Base-by-base conservation (phyloP, 1,140 invertebrate species). In the Gryon sp. region DNA sequence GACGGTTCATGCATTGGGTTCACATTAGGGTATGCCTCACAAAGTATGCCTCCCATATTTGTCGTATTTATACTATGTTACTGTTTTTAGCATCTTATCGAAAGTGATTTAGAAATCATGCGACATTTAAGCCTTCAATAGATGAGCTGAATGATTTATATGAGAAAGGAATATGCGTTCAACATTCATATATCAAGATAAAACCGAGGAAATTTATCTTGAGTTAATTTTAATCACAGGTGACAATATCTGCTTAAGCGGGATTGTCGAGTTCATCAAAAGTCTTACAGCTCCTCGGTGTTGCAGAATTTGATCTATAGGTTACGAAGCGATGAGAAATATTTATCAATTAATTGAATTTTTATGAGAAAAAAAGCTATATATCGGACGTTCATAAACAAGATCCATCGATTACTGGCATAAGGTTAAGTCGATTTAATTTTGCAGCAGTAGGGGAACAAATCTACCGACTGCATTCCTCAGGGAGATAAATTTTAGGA, bases 41-140 rank as follows among this genome's bases (percentile, higher is more conserved):
- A 28, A 12, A 24, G 1, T 50, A 48, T 15, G 11, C 20, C 7
- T 74, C 78, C 6, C 9, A 45, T 30, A 20, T 80, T 8, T 16
- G 16, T 9, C 75, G 74, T 63, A 81, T 81, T 40, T 73, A 78
- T 46, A 9, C 79, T 6, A 18, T 48, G 11, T 46, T 66, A 11
- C 8, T 79, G 12, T 81, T 79, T 70, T 38, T 62, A 36, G 36
- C 77, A 18, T 18, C 36, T 16, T 63, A 80, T 30, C 57, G 78
- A 24, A 59, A 60, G 38, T n/a, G 15, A 24, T 79, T 78, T 72
- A 70, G 80, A 14, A 82, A 82, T 50, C 28, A 50, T 5, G 24
- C 55, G 83, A 87, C 90, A 90, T 88, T 88, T 81, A 12, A 60
- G 19, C 12, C n/a, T 12, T 4, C 53, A 2, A 59, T 75, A 18